phyloP scores from a whole-genome alignment of 2,888 invertebrate species.

The Eupithecia subfuscata region DNA sequence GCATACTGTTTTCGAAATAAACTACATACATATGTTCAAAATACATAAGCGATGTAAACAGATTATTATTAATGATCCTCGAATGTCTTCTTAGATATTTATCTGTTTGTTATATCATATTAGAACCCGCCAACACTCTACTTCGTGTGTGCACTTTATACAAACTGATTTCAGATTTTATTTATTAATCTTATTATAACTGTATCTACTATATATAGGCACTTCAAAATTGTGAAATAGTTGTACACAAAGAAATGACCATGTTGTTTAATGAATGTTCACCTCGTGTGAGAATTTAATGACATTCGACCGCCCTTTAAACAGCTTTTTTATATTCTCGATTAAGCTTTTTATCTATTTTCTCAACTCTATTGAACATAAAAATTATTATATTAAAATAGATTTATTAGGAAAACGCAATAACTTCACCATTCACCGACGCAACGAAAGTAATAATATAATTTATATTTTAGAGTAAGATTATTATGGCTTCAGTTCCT shows the following conservation, averaged over 20 bases:
- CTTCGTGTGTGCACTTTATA: neutral
- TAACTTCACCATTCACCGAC: slow-evolving; percentile 8
- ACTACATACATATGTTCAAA: neutral
- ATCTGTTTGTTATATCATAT: neutral
- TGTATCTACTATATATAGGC: neutral
- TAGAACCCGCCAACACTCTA: neutral
- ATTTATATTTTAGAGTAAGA: slow-evolving; percentile 35
- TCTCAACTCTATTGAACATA: neutral
- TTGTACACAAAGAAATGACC: neutral
- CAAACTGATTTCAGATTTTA: neutral
- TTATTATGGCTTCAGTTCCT: slow-evolving; percentile 29
- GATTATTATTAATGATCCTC: neutral
- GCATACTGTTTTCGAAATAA: neutral
- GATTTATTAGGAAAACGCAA: slow-evolving; percentile 5
- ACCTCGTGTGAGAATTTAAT: neutral
- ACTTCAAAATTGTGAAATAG: neutral
- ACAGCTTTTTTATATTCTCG: neutral
- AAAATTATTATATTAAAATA: slow-evolving; percentile 11
- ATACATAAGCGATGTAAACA: neutral
- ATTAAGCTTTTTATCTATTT: neutral
- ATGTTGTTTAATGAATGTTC: neutral
- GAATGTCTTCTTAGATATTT: neutral
- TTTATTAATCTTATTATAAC: neutral
- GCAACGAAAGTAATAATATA: slow-evolving; percentile 35
- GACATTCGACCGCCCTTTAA: neutral